Evolutionary conservation across 30 jellyfish, hydroid and myxozoan species (phyloP), one percentile per base, ranked within the genome.

Genomic region (Cassiopea xamachana): DNA sequence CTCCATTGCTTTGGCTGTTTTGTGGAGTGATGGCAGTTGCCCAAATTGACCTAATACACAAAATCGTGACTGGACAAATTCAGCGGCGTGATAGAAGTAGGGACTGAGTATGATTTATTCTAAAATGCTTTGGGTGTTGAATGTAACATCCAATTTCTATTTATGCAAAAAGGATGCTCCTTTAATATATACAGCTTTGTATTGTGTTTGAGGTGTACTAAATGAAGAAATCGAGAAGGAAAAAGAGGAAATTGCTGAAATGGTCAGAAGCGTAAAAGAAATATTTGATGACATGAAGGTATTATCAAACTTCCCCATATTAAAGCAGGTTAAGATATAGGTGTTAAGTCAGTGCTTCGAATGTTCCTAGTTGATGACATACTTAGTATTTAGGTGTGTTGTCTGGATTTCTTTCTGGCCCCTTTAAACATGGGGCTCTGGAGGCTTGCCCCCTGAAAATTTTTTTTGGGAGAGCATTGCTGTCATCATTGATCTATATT

Each of bases 1-100:
- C 43, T 78, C 75, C 70, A 6, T 16, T 88, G 8, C 70, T 88
- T 47, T 88, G 88, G 86, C 6, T 64, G 51, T 61, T 50, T 64
- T 78, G 88, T 78, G 95, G 95, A 8, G 78, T 88, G 17, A 47
- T 82, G 49, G 86, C 75, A 6, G 68, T 49, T 64, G 95, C 95
- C 7, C 82, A 88, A 61, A 46, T 67, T 8, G 86, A 77, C 17
- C 17, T 88, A 75, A 79, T 88, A 7, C 10, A 73, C 46, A 77
- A 60, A 61, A 48, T 73, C 8, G 1, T 60, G 18, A 79, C 82
- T 18, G 95, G 90, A 44, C 60, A 69, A 59, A 60, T 46, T 17
- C 90, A 81, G 7, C 70, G 70, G 2, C 74, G 8, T 4, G 15
- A 14, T 64, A 49, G 51, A 58, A 60, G 87, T 78, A 78, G 2